These are phyloP conservation scores for Nesidiocoris tenuis DNA, from an alignment of 2,888 invertebrate genomes.

Conservation along the genomic window DNA sequence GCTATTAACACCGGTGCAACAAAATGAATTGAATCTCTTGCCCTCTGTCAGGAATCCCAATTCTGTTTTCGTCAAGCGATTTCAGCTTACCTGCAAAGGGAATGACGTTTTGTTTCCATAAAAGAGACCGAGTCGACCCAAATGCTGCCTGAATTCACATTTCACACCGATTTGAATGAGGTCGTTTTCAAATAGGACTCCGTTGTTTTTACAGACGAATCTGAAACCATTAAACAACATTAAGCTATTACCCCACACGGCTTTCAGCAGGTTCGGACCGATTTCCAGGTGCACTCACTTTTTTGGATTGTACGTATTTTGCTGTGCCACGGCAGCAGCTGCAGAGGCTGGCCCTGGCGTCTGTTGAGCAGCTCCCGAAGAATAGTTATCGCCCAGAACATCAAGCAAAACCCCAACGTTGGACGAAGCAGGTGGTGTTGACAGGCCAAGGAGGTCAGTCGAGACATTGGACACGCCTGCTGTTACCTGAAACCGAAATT, in stretches of 20 bases:
- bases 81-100: slow-evolving; percentile 64
- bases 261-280: too few relatives aligned
- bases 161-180: slow-evolving; percentile 97
- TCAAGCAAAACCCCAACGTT: slow-evolving; percentile 82
- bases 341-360: slow-evolving; percentile 51
- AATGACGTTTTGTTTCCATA: slow-evolving; percentile 97
- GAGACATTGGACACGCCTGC: slow-evolving; percentile 56
- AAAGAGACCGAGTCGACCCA: slow-evolving; percentile 92
- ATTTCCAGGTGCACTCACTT: slow-evolving; percentile 69
- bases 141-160: slow-evolving; percentile 93
- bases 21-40: too few relatives aligned
- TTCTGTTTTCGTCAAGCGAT: too few relatives aligned
- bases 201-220: slow-evolving; percentile 95
- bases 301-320: slow-evolving; percentile 80
- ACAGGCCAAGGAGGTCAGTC: slow-evolving; percentile 82
- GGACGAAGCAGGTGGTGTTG: slow-evolving; percentile 75
- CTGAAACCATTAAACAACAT: slow-evolving; percentile 56
- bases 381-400: slow-evolving; percentile 82
- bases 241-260: too few relatives aligned
- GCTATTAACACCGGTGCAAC: too few relatives aligned
- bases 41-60: too few relatives aligned
- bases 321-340: slow-evolving; percentile 56
- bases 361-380: slow-evolving; percentile 51
- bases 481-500: slow-evolving; percentile 31
- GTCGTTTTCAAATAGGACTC: slow-evolving; percentile 97